A percentile compares a stretch with the other conserved stretches of the same genome.
Evolutionary conservation across 2,113 vertebrate genomes (phyloP).

Genomic region (Lonchura striata): DNA sequence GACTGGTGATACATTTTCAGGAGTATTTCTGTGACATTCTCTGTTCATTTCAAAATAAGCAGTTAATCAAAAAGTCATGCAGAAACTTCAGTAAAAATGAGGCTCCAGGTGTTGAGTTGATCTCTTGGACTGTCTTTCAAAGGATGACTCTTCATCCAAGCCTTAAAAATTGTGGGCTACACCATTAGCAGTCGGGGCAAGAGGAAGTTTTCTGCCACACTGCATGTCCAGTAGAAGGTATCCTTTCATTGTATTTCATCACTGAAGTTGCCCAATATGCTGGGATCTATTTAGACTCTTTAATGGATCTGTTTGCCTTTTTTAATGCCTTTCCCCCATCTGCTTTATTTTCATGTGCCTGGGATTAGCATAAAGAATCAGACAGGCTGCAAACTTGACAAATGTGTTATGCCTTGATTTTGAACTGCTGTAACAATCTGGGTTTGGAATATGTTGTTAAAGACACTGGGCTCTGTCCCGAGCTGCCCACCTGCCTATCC

Average conservation of each 20-base stretch:
- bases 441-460: neutral
- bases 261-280: slow-evolving; percentile 44
- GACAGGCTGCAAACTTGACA: slow-evolving; percentile 71
- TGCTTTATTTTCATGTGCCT: slow-evolving; percentile 71
- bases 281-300: slow-evolving; percentile 55
- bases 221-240: neutral
- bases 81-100: slow-evolving; percentile 14
- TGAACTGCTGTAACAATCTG: slow-evolving; percentile 43
- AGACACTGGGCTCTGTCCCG: slow-evolving; percentile 4
- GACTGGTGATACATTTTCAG: slow-evolving; percentile 60
- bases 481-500: slow-evolving; percentile 12
- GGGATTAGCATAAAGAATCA: slow-evolving; percentile 77
- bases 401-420: slow-evolving; percentile 63
- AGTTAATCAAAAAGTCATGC: slow-evolving; percentile 33
- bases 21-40: slow-evolving; percentile 69
- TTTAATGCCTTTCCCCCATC: slow-evolving; percentile 70
- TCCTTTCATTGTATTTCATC: neutral
- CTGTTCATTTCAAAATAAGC: slow-evolving; percentile 60
- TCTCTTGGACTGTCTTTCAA: neutral
- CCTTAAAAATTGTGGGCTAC: neutral
- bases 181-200: neutral
- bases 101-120: neutral
- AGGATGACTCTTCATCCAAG: neutral
- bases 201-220: neutral
- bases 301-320: slow-evolving; percentile 36